A percentile compares a stretch with the other conserved stretches of the same genome.
These are phyloP conservation scores for Synergus gifuensis DNA, from an alignment of 2,888 invertebrate genomes.

Conservation along the genomic window DNA sequence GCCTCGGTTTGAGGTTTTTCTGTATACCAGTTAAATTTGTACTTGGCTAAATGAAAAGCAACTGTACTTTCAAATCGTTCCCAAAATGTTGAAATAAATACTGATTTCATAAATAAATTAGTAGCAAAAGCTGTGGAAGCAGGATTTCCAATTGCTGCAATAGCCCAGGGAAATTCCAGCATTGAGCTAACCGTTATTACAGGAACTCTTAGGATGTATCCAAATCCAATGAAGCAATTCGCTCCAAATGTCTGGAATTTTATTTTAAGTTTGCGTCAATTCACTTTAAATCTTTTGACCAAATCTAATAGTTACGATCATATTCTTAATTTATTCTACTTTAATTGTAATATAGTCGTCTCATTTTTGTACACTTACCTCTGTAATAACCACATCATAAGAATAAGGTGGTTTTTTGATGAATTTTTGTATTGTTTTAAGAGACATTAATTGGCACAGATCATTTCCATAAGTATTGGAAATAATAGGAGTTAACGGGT, in stretches of 20 bases:
- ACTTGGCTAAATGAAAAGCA: constrained; percentile 25
- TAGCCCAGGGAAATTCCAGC: constrained; percentile 54
- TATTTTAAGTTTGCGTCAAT: constrained; percentile 58
- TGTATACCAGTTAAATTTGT: constrained; percentile 49
- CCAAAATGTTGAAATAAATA: constrained; percentile 46
- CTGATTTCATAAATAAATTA: constrained; percentile 16
- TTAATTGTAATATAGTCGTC: too few relatives aligned
- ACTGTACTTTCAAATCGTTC: constrained; percentile 47
- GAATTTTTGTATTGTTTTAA: constrained; percentile 56
- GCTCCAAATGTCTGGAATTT: constrained; percentile 55
- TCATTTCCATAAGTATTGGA: constrained; percentile 54
- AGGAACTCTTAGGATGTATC: constrained; percentile 60
- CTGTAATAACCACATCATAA: constrained; percentile 61
- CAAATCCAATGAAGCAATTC: constrained; percentile 64
- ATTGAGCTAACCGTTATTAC: constrained; percentile 52
- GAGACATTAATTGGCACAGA: constrained; percentile 58
- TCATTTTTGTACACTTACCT: constrained; percentile 45
- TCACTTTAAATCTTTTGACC: too few relatives aligned
- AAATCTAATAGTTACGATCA: too few relatives aligned
- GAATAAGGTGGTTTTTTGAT: constrained; percentile 63
- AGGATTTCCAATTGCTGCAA: constrained; percentile 57
- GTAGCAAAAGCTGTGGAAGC: constrained; percentile 55
- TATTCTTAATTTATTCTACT: too few relatives aligned
- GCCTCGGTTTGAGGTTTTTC: constrained; percentile 45
- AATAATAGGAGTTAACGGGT: constrained; percentile 44